A percentile compares a stretch with the other conserved stretches of the same genome.
These are phyloP conservation scores for Papilio glaucus DNA, from an alignment of 1,140 invertebrate genomes.

Conservation along the genomic window DNA sequence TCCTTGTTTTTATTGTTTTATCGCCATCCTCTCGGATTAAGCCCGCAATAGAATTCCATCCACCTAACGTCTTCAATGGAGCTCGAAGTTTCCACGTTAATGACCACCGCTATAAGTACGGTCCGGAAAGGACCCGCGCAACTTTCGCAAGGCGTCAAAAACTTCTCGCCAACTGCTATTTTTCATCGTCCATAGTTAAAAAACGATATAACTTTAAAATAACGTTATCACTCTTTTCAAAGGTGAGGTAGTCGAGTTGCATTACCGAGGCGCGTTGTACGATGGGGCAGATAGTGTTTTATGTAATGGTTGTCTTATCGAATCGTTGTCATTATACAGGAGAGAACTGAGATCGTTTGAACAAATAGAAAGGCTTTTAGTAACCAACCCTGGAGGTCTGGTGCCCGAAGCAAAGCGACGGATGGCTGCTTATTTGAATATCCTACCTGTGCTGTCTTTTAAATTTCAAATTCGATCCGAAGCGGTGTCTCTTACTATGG, in stretches of 20 bases:
- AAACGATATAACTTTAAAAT: slow-evolving; percentile 59
- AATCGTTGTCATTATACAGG: slow-evolving; percentile 61
- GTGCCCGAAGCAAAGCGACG: slow-evolving; percentile 33
- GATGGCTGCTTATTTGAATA: slow-evolving; percentile 38
- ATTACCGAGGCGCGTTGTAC: slow-evolving; percentile 31
- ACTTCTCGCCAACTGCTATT: slow-evolving; percentile 62
- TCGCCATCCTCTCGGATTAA: slow-evolving; percentile 29
- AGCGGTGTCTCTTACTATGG: slow-evolving; percentile 26
- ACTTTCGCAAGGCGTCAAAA: slow-evolving; percentile 57
- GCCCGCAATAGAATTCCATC: slow-evolving; percentile 40
- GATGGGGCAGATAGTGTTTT: slow-evolving; percentile 44
- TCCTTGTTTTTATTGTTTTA: slow-evolving; percentile 47
- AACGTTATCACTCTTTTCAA: slow-evolving; percentile 51
- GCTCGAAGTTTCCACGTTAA: slow-evolving; percentile 53
- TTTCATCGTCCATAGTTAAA: slow-evolving; percentile 63
- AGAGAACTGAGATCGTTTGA: slow-evolving; percentile 58
- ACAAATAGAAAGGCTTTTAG: slow-evolving; percentile 71
- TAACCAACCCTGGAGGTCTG: slow-evolving; percentile 56
- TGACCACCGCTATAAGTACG: slow-evolving; percentile 55
- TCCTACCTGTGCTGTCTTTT: slow-evolving; percentile 18
- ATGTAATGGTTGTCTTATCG: slow-evolving; percentile 53
- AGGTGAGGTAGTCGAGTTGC: slow-evolving; percentile 38
- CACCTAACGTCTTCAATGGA: slow-evolving; percentile 48
- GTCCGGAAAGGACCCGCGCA: slow-evolving; percentile 50
- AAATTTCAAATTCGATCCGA: slow-evolving; percentile 36